Evolutionary conservation across 2,797 vertebrate genomes (phyloP).

Genomic region (Lindbergichthys nudifrons): DNA sequence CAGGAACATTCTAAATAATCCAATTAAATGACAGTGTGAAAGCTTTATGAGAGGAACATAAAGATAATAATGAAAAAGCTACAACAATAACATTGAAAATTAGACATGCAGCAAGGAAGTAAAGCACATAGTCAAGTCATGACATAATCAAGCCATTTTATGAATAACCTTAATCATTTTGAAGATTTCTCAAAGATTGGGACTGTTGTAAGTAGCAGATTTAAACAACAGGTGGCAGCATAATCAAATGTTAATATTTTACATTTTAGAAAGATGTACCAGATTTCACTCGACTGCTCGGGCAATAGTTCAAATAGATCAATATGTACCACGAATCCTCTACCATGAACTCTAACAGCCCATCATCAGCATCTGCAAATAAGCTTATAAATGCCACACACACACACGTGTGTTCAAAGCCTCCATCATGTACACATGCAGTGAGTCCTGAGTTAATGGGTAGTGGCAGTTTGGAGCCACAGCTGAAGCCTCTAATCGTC

Average conservation of each 20-base stretch:
- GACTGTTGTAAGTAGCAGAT: neutral
- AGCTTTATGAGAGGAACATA: too few species aligned
- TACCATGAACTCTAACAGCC: neutral
- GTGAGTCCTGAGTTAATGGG: slow-evolving; percentile 46
- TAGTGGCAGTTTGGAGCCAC: slow-evolving; percentile 62
- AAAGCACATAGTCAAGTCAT: too few species aligned
- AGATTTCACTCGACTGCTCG: neutral
- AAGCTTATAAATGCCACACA: neutral
- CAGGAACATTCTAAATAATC: too few species aligned
- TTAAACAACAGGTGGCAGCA: slow-evolving; percentile 64
- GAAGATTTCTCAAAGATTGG: too few species aligned
- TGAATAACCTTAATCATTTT: too few species aligned
- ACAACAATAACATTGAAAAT: too few species aligned
- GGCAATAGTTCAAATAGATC: neutral
- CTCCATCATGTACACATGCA: slow-evolving; percentile 19
- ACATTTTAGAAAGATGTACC: neutral
- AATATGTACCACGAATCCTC: neutral
- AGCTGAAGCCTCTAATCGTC: slow-evolving; percentile 72
- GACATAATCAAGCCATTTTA: too few species aligned
- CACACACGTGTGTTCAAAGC: neutral
- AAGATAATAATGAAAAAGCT: too few species aligned
- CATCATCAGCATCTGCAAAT: slow-evolving; percentile 3
- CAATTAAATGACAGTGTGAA: too few species aligned
- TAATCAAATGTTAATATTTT: neutral
- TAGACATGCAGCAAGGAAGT: too few species aligned